Conservation (phyloP, 2,888 invertebrate species). For the Ormyrus labotus region DNA sequence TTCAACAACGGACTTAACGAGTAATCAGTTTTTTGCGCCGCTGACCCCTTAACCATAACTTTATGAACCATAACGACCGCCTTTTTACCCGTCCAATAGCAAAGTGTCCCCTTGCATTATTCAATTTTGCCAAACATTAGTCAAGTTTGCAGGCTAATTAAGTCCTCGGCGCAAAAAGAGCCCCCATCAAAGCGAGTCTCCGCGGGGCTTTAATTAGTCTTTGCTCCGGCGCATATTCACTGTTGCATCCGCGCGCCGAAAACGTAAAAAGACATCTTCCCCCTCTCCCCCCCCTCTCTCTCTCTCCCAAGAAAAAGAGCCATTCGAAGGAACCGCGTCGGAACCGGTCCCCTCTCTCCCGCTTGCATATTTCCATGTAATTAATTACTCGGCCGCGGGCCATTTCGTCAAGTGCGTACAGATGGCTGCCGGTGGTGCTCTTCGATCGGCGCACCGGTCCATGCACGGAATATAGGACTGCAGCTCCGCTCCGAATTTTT, state of each 20-base stretch:
- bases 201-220: conserved; percentile 37
- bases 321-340: conserved; percentile 2
- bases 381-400: conserved; percentile 28
- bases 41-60: no score
- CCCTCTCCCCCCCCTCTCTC: no score
- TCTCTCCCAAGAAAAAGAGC: not conserved
- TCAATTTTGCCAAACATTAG: not conserved
- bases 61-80: no score
- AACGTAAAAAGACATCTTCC: conserved; percentile 29
- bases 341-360: conserved; percentile 10
- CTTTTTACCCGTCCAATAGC: no score
- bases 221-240: not conserved
- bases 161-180: conserved; percentile 19
- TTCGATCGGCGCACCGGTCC: no score
- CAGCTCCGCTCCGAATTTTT: not conserved
- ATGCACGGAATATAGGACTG: no score
- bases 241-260: conserved; percentile 9
- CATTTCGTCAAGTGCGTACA: no score
- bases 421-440: no score
- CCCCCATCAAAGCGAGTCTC: not conserved
- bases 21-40: no score
- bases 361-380: conserved; percentile 49
- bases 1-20: no score
- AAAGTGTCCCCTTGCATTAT: no score
- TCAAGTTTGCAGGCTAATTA: conserved; percentile 21